phyloP scores from a whole-genome alignment of 2,888 invertebrate genomes.

The Loripinus fragilis region DNA sequence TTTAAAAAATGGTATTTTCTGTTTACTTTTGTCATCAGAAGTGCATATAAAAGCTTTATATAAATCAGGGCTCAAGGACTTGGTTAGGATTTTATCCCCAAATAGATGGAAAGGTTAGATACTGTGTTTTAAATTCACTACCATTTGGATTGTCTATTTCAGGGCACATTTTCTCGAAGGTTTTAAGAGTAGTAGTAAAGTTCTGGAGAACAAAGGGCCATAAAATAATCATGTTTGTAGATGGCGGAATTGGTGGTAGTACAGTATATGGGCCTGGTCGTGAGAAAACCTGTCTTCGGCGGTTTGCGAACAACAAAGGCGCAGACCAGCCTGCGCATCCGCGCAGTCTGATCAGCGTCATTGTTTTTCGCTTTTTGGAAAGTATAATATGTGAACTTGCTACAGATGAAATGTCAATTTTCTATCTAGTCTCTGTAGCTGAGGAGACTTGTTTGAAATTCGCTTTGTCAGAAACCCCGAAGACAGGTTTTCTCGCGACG shows the following conservation, averaged over 20 bases:
- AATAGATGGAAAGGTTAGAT: background rate
- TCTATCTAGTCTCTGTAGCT: too few species aligned
- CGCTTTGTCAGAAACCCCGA: too few species aligned
- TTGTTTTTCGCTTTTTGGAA: too few species aligned
- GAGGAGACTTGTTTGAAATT: too few species aligned
- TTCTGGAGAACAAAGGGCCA: conserved; percentile 37
- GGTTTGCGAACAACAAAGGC: too few species aligned
- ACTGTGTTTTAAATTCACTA: conserved; percentile 37
- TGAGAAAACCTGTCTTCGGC: too few species aligned
- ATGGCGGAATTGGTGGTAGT: conserved; percentile 39
- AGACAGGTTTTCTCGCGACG: too few species aligned
- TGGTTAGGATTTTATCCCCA: conserved; percentile 45
- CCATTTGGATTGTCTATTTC: conserved; percentile 47
- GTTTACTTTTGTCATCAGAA: conserved; percentile 33
- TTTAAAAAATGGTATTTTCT: conserved; percentile 21
- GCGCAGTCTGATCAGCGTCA: too few species aligned
- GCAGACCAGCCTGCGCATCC: too few species aligned
- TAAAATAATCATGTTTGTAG: conserved; percentile 46
- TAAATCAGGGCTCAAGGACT: conserved; percentile 30
- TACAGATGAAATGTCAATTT: too few species aligned
- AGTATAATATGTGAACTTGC: too few species aligned
- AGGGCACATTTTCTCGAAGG: conserved; percentile 50
- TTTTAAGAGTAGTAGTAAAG: conserved; percentile 36
- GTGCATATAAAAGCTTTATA: conserved; percentile 45
- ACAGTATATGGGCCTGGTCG: background rate